Conservation (phyloP, 2,888 invertebrate species). For the Heterodera filipjevi region DNA sequence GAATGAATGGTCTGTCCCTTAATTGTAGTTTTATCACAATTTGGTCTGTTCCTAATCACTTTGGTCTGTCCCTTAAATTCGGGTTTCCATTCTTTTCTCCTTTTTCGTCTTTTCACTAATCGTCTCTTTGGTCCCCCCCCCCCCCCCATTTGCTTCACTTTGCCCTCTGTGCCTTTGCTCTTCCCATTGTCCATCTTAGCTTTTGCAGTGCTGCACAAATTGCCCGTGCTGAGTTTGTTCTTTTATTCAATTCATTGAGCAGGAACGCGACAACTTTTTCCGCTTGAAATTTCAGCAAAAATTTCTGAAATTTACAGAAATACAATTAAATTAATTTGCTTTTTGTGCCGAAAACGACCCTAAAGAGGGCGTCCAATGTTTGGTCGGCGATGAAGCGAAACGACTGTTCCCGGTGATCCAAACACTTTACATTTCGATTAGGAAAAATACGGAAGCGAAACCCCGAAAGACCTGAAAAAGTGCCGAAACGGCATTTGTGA, state of each 20-base stretch:
- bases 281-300: slow-evolving; percentile 37
- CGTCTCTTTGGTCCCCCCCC: no score
- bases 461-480: slow-evolving; percentile 12
- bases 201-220: slow-evolving; percentile 39
- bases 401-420: slow-evolving; percentile 37
- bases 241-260: slow-evolving; percentile 39
- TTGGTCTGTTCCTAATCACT: no score
- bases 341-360: slow-evolving; percentile 22
- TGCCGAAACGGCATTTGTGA: slow-evolving; percentile 8
- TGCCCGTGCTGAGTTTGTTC: slow-evolving; percentile 33
- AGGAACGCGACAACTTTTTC: slow-evolving; percentile 38
- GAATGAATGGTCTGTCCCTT: no score
- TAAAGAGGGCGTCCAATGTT: slow-evolving; percentile 40
- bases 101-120: no score
- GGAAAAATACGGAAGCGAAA: background rate
- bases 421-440: slow-evolving; percentile 15
- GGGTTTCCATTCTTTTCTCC: no score
- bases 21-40: no score
- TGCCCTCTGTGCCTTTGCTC: slow-evolving; percentile 32
- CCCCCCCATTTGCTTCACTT: no score
- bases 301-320: slow-evolving; percentile 44
- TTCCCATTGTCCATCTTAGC: slow-evolving; percentile 32
- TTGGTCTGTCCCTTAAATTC: no score
- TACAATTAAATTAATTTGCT: background rate
- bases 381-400: slow-evolving; percentile 45